These are phyloP conservation scores for Hippocampus barbouri DNA, from an alignment of 2,113 vertebrate species.

Conservation along the genomic window DNA sequence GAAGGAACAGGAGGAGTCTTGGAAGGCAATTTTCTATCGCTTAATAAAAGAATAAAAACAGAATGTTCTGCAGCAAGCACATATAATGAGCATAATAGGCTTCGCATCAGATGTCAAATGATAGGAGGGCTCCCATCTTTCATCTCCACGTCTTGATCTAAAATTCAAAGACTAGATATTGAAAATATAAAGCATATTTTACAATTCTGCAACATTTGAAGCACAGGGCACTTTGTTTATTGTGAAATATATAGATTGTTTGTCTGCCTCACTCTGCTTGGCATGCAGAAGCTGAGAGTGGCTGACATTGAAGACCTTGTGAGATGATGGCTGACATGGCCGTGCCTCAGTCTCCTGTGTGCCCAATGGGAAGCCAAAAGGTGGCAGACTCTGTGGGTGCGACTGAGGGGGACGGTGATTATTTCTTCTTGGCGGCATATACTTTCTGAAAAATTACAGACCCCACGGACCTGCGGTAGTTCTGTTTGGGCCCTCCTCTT, in stretches of 20 bases:
- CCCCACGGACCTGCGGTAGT: conserved; percentile 7
- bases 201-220: conserved; percentile 23
- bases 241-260: conserved; percentile 19
- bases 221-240: conserved; percentile 23
- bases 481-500: not conserved
- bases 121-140: conserved; percentile 18
- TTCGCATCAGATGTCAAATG: conserved; percentile 42
- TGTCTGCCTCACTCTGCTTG: conserved; percentile 22
- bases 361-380: conserved; percentile 34
- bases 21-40: conserved; percentile 55
- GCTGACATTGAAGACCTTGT: conserved; percentile 37
- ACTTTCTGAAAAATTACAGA: conserved; percentile 20
- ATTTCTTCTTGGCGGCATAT: conserved; percentile 22
- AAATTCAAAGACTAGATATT: conserved; percentile 17
- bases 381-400: conserved; percentile 32
- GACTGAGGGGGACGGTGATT: conserved; percentile 32
- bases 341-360: conserved; percentile 29
- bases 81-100: conserved; percentile 20
- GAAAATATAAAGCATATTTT: conserved; percentile 10
- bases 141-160: conserved; percentile 12
- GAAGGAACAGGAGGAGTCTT: conserved; percentile 39
- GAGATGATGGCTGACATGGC: conserved; percentile 45
- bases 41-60: conserved; percentile 29
- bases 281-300: conserved; percentile 26
- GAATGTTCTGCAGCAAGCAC: conserved; percentile 21